Conservation (phyloP, 64 coral and sea anemone species). For the Astreopora myriophthalma region DNA sequence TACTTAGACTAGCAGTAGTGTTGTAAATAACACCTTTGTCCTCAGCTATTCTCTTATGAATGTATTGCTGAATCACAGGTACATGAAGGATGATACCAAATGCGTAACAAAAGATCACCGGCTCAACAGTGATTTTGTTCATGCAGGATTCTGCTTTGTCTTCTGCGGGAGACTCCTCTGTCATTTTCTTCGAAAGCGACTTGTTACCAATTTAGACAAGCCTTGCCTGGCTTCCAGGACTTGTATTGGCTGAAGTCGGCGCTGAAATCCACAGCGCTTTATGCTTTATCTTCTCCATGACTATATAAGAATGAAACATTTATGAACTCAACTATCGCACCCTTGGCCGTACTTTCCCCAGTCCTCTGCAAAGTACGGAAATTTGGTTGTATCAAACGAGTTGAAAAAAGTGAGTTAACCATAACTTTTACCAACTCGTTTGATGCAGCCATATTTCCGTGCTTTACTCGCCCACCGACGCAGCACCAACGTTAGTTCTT, state of each 20-base stretch:
- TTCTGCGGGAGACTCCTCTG: not conserved
- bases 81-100: conserved; percentile 96
- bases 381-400: no score
- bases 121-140: conserved; percentile 86
- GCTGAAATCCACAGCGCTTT: not conserved
- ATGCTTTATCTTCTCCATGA: not conserved
- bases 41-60: conserved; percentile 69
- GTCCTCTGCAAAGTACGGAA: no score
- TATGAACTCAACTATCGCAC: no score
- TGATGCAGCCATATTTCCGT: no score
- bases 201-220: not conserved
- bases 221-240: not conserved
- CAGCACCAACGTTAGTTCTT: no score
- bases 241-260: not conserved
- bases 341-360: no score
- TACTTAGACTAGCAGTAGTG: conserved; percentile 76
- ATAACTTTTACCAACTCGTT: no score
- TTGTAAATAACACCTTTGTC: conserved; percentile 85
- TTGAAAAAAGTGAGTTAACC: no score
- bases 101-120: conserved; percentile 94
- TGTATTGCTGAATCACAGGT: conserved; percentile 93
- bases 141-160: not conserved
- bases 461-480: no score
- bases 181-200: not conserved
- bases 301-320: not conserved